A percentile compares a stretch with the other conserved stretches of the same genome.
These are phyloP conservation scores for Salarias fasciatus DNA, from an alignment of 2,797 vertebrate genomes.

Conservation along the genomic window DNA sequence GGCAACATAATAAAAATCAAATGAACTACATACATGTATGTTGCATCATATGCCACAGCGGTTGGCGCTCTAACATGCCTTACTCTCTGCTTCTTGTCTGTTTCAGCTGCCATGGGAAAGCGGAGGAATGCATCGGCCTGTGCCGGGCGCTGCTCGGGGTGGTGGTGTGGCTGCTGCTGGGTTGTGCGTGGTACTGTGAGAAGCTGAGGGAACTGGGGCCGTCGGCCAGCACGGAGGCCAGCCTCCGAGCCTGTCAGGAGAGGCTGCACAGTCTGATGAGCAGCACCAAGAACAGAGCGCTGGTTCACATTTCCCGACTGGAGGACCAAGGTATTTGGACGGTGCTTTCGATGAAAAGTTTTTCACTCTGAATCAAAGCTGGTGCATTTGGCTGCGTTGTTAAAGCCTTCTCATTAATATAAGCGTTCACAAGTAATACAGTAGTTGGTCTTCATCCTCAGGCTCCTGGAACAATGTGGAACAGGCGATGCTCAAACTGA, in stretches of 20 bases:
- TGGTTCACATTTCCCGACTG: conserved; percentile 94
- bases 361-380: too few relatives aligned
- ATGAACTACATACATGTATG: too few relatives aligned
- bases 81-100: conserved; percentile 1
- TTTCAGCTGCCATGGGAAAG: conserved; percentile 93
- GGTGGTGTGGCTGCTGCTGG: conserved; percentile 93
- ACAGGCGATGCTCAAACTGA: conserved; percentile 88
- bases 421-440: too few relatives aligned
- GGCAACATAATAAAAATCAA: too few relatives aligned
- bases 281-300: conserved; percentile 93
- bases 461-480: conserved; percentile 93
- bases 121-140: conserved; percentile 95
- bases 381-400: too few relatives aligned
- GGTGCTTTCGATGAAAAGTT: too few relatives aligned
- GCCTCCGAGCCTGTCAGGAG: conserved; percentile 90
- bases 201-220: conserved; percentile 85
- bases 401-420: too few relatives aligned
- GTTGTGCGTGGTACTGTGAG: conserved; percentile 89
- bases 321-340: conserved; percentile 97
- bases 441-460: conserved; percentile 58
- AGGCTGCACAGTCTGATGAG: conserved; percentile 86
- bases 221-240: conserved; percentile 79
- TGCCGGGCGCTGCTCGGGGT: conserved; percentile 91
- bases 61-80: neutral
- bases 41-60: too few relatives aligned